Evolutionary conservation across 2,113 vertebrate species (phyloP).

Genomic region (Lucifuga dentata): DNA sequence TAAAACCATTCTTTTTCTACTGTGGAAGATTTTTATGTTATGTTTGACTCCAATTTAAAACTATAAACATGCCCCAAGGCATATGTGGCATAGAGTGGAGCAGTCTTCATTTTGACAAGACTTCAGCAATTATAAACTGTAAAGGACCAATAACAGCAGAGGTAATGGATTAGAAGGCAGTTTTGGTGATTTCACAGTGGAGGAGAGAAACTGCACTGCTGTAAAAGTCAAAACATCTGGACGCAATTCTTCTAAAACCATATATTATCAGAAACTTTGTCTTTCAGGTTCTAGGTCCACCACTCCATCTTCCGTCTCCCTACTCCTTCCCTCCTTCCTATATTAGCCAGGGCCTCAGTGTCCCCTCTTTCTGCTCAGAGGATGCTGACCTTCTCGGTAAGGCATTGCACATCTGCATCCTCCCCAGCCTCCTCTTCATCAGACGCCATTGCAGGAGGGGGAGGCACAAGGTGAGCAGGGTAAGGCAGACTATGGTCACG

Average conservation of each 20-base stretch:
- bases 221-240: conserved; percentile 39
- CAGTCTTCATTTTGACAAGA: conserved; percentile 2
- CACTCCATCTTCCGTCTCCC: background rate
- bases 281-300: conserved; percentile 1
- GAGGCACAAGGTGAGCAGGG: conserved; percentile 81
- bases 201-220: conserved; percentile 30
- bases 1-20: background rate
- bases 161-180: conserved; percentile 4
- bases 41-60: conserved; percentile 10
- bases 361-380: conserved; percentile 81
- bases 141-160: conserved; percentile 6
- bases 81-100: conserved; percentile 5
- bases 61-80: background rate
- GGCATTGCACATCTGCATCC: conserved; percentile 87
- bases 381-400: conserved; percentile 91
- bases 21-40: conserved; percentile 6
- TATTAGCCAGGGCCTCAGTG: conserved; percentile 1
- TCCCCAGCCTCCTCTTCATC: conserved; percentile 76
- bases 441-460: conserved; percentile 33
- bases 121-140: conserved; percentile 32
- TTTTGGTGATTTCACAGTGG: conserved; percentile 11
- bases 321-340: conserved; percentile 2
- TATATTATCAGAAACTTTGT: background rate
- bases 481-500: conserved; percentile 82
- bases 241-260: conserved; percentile 1